Conservation (phyloP, 2,113 vertebrate genomes). For the Mionectes macconnelli region DNA sequence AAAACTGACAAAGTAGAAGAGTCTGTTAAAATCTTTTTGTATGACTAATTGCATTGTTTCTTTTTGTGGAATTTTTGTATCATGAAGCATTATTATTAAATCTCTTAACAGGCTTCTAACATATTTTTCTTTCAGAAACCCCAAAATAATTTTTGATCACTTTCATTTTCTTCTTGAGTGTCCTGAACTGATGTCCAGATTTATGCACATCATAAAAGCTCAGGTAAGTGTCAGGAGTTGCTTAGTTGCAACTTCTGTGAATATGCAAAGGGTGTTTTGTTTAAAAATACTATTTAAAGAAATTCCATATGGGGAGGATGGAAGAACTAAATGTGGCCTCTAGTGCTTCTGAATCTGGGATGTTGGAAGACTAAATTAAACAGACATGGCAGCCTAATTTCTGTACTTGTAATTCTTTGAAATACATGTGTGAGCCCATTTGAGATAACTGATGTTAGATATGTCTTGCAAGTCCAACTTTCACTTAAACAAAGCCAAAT, state of each 20-base stretch:
- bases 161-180: constrained; percentile 99
- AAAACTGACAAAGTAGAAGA: neutral
- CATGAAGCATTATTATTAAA: neutral
- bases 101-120: neutral
- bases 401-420: neutral
- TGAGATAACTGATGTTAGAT: neutral
- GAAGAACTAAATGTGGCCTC: neutral
- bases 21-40: neutral
- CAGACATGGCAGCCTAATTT: neutral
- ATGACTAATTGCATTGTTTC: neutral
- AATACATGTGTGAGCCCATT: neutral
- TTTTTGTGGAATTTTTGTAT: neutral
- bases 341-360: neutral
- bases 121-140: constrained; percentile 82
- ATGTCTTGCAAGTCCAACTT: neutral
- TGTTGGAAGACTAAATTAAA: neutral
- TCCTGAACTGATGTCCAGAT: constrained; percentile 97
- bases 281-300: neutral
- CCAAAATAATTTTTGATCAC: constrained; percentile 98
- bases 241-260: neutral
- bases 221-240: constrained; percentile 79
- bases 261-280: neutral
- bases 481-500: neutral
- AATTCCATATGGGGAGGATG: neutral
- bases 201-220: constrained; percentile 99